These are phyloP conservation scores for Anastrepha obliqua DNA, from an alignment of 1,140 invertebrate species.

Conservation along the genomic window DNA sequence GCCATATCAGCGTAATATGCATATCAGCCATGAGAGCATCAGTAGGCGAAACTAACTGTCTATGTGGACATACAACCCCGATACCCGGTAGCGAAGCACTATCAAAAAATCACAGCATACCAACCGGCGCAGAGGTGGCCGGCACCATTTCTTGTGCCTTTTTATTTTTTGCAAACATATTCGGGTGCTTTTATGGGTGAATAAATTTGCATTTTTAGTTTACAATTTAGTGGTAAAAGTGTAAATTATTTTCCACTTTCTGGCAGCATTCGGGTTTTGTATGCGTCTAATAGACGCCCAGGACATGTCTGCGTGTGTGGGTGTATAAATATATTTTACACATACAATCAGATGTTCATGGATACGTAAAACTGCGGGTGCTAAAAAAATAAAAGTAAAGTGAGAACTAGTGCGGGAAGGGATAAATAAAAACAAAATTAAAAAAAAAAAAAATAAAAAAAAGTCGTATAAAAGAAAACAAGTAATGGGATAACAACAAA, in stretches of 20 bases:
- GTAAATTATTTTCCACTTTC: conserved; percentile 34
- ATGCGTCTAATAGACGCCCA: conserved; percentile 31
- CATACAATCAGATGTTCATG: too few species aligned
- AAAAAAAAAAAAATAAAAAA: not conserved
- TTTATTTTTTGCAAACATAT: not conserved
- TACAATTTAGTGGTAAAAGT: not conserved
- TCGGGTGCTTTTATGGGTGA: too few species aligned
- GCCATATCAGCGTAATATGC: not conserved
- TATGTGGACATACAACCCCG: not conserved
- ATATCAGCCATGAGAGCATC: not conserved
- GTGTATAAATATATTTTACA: too few species aligned
- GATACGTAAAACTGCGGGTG: too few species aligned
- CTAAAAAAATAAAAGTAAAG: not conserved
- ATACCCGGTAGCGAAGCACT: not conserved
- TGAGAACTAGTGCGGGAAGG: not conserved
- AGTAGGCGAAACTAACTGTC: not conserved
- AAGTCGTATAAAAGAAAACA: not conserved
- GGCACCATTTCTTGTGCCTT: not conserved
- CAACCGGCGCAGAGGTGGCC: not conserved
- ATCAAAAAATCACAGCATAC: conserved; percentile 28
- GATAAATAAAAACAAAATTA: not conserved
- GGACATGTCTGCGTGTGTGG: not conserved
- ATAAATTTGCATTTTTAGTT: conserved; percentile 40
- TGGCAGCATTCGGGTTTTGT: conserved; percentile 11
- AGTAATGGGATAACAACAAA: not conserved